phyloP scores from a whole-genome alignment of 2,113 vertebrate species.

The Peromyscus leucopus region DNA sequence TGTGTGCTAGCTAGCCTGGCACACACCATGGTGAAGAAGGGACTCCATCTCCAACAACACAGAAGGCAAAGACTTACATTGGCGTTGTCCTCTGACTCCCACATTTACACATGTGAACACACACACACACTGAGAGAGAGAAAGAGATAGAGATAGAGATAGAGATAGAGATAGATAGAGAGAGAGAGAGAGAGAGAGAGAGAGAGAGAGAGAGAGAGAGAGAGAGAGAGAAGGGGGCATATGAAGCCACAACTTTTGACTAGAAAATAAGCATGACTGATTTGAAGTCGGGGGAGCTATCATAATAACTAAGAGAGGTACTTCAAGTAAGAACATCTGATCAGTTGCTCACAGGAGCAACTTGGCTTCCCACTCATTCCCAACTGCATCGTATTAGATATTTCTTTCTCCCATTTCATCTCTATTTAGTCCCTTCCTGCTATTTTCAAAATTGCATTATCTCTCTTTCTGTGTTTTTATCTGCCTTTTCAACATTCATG shows the following conservation, averaged over 20 bases:
- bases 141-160: no score
- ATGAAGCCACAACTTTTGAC: neutral
- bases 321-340: neutral
- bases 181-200: no score
- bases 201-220: no score
- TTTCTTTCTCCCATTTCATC: neutral
- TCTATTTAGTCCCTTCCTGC: neutral
- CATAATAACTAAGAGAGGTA: fast-evolving
- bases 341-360: neutral
- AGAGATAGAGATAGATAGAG: no score
- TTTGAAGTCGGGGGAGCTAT: neutral
- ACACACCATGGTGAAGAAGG: no score
- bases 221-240: neutral
- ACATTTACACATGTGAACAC: neutral
- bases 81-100: neutral
- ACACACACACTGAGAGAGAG: neutral
- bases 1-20: neutral
- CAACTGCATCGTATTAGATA: fast-evolving
- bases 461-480: neutral
- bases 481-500: neutral
- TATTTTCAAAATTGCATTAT: neutral
- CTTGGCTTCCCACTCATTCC: neutral
- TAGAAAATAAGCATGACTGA: neutral
- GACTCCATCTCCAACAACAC: neutral
- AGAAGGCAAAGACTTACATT: no score